Evolutionary conservation across 2,888 invertebrate genomes (phyloP).

Genomic region (Pachymerium ferrugineum): DNA sequence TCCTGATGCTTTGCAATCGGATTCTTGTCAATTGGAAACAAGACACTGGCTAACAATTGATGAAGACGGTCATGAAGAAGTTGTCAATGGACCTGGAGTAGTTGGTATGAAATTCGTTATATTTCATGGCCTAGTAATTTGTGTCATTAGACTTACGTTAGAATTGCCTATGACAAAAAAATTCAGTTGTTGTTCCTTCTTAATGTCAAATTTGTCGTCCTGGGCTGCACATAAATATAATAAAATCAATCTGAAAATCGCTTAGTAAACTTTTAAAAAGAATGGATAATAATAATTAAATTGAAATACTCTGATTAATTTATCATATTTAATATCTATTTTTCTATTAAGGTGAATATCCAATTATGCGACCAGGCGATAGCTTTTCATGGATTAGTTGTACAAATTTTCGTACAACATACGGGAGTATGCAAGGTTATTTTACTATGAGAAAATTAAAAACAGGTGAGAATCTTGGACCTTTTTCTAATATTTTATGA

Average conservation of each 20-base stretch:
- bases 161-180: too few relatives aligned
- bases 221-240: too few relatives aligned
- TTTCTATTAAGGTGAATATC: conserved; percentile 41
- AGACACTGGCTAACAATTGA: conserved; percentile 44
- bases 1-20: conserved; percentile 38
- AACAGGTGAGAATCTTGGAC: background rate
- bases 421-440: conserved; percentile 43
- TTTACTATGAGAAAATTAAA: conserved; percentile 41
- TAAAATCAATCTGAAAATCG: too few relatives aligned
- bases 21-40: conserved; percentile 42
- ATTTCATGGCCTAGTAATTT: too few relatives aligned
- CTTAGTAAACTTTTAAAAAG: too few relatives aligned
- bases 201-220: too few relatives aligned
- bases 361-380: conserved; percentile 43
- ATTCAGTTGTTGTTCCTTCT: too few relatives aligned
- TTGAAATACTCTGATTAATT: background rate
- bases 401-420: conserved; percentile 42
- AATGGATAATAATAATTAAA: too few relatives aligned
- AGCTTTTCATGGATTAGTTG: conserved; percentile 44
- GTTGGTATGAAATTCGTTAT: too few relatives aligned
- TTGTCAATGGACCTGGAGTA: conserved; percentile 44
- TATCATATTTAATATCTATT: background rate
- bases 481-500: background rate
- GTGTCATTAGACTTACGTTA: too few relatives aligned
- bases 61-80: conserved; percentile 41